Conservation (phyloP, 2,888 invertebrate genomes). For the Drosophila peninsularis region DNA sequence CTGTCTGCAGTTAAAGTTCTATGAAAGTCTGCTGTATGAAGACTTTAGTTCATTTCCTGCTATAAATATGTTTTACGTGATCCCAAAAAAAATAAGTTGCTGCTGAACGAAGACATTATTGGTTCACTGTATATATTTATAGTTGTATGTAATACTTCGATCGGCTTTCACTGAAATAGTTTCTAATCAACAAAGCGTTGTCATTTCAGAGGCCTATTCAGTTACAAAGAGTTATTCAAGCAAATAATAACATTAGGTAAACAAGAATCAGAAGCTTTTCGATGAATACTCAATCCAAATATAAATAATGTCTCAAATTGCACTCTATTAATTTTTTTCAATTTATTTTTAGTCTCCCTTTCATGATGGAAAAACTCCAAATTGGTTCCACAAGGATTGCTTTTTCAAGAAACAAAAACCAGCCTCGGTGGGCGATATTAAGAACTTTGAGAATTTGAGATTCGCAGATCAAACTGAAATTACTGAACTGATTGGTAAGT, state of each 20-base stretch:
- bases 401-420: constrained; percentile 94
- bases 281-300: neutral
- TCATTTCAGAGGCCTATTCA: neutral
- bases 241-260: no score
- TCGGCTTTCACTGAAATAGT: neutral
- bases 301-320: neutral
- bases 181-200: neutral
- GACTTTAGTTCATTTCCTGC: no score
- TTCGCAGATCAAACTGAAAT: constrained; percentile 94
- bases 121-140: no score
- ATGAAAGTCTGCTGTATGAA: no score
- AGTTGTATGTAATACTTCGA: neutral
- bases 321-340: neutral
- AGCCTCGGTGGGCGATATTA: constrained; percentile 90
- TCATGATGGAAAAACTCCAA: constrained; percentile 93
- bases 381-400: constrained; percentile 95
- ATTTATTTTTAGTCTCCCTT: constrained; percentile 89
- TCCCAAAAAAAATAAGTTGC: no score
- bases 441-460: constrained; percentile 91
- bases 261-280: neutral
- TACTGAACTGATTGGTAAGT: constrained; percentile 88
- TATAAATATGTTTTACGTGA: no score
- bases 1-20: no score
- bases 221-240: no score
- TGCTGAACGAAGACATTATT: no score